Evolutionary conservation across 2,113 vertebrate genomes (phyloP).

Genomic region (Melanerpes formicivorus): DNA sequence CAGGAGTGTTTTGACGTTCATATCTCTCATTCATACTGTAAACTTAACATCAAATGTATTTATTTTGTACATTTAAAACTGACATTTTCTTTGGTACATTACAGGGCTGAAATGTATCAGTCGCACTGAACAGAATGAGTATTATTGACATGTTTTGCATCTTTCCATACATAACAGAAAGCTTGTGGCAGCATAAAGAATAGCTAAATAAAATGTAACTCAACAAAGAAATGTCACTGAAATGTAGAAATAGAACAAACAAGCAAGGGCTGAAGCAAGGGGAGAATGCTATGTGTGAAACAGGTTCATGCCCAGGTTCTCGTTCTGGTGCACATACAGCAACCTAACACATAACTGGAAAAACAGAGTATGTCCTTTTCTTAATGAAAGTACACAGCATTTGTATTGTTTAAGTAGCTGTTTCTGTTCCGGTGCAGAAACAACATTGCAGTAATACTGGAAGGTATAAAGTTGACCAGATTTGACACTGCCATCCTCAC

Average conservation of each 20-base stretch:
- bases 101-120: neutral
- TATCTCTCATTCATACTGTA: neutral
- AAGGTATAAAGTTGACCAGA: neutral
- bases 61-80: slow-evolving; percentile 16
- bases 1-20: neutral
- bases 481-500: neutral
- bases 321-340: no score
- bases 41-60: slow-evolving; percentile 11
- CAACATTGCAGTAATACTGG: neutral
- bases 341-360: no score
- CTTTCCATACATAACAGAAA: neutral
- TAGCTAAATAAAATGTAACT: neutral
- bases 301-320: neutral
- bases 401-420: no score
- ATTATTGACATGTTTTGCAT: neutral
- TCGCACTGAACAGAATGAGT: slow-evolving; percentile 7
- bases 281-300: neutral
- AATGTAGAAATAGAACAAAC: neutral
- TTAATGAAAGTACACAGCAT: no score
- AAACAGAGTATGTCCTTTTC: no score
- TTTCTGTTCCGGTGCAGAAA: neutral
- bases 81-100: neutral
- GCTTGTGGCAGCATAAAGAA: neutral
- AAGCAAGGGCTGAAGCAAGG: neutral
- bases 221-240: neutral